phyloP scores from a whole-genome alignment of 2,888 invertebrate genomes.

The Polydrusus tereticollis region DNA sequence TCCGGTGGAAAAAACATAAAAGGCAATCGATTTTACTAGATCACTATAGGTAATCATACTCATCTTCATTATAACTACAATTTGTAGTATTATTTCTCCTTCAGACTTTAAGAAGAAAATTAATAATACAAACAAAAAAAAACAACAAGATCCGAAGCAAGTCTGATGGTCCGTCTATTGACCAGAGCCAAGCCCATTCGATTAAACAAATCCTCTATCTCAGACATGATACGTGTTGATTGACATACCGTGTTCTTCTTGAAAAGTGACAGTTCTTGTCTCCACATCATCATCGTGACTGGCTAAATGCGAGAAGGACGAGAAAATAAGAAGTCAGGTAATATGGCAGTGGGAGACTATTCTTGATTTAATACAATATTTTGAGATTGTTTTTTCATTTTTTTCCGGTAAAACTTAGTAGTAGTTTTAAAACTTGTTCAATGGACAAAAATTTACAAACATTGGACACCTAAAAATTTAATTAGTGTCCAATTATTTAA shows the following conservation, averaged over 20 bases:
- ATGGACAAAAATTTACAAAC: too few species aligned
- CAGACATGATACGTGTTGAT: slow-evolving; percentile 34
- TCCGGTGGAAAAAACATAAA: too few species aligned
- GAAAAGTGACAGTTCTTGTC: slow-evolving; percentile 44
- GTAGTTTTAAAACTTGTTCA: too few species aligned
- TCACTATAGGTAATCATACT: too few species aligned
- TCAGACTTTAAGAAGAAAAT: background rate
- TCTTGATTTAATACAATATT: background rate
- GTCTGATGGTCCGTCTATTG: slow-evolving; percentile 3
- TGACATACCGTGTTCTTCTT: slow-evolving; percentile 44
- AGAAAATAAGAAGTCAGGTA: slow-evolving; percentile 28
- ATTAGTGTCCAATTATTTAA: too few species aligned
- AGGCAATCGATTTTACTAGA: too few species aligned
- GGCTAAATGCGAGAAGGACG: slow-evolving; percentile 23
- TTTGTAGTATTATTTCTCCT: background rate
- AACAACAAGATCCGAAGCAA: background rate
- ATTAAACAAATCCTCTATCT: slow-evolving; percentile 16
- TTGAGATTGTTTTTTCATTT: background rate
- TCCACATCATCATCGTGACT: slow-evolving; percentile 44
- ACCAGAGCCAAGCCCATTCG: slow-evolving; percentile 14
- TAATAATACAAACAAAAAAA: background rate
- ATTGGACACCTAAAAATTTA: too few species aligned
- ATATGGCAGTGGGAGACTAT: slow-evolving; percentile 16
- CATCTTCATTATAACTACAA: background rate
- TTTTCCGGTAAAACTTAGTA: too few species aligned